Conservation (phyloP, 2,113 vertebrate genomes). For the Hassar affinis region DNA sequence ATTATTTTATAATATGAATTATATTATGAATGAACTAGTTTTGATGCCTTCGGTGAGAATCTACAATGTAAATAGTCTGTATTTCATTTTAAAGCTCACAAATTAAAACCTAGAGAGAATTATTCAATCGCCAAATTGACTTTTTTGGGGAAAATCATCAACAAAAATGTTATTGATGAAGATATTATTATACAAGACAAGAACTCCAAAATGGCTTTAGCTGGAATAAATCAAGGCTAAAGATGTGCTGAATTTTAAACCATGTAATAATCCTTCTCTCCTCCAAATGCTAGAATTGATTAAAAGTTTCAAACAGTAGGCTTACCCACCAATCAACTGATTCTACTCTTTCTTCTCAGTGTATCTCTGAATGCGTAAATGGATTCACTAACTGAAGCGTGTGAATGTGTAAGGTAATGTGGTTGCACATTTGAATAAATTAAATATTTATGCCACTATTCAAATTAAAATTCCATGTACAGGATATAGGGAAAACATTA, state of each 20-base stretch:
- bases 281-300: neutral
- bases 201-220: neutral
- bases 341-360: neutral
- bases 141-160: neutral
- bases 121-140: neutral
- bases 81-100: neutral
- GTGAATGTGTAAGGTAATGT: constrained; percentile 40
- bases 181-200: neutral
- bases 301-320: neutral
- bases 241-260: neutral
- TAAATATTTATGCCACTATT: constrained; percentile 67
- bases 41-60: no score
- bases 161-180: neutral
- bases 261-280: neutral
- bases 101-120: neutral
- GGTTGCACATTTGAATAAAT: constrained; percentile 60
- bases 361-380: neutral
- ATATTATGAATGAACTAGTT: no score
- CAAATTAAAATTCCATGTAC: constrained; percentile 69
- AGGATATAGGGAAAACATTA: constrained; percentile 62
- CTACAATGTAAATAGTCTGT: no score
- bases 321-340: neutral
- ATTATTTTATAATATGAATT: no score
- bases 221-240: neutral
- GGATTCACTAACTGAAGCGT: neutral